Percentiles rank a stretch among this genome's conserved stretches.
These are phyloP conservation scores for Meriones unguiculatus DNA, from an alignment of 2,113 vertebrate species.

Conservation along the genomic window DNA sequence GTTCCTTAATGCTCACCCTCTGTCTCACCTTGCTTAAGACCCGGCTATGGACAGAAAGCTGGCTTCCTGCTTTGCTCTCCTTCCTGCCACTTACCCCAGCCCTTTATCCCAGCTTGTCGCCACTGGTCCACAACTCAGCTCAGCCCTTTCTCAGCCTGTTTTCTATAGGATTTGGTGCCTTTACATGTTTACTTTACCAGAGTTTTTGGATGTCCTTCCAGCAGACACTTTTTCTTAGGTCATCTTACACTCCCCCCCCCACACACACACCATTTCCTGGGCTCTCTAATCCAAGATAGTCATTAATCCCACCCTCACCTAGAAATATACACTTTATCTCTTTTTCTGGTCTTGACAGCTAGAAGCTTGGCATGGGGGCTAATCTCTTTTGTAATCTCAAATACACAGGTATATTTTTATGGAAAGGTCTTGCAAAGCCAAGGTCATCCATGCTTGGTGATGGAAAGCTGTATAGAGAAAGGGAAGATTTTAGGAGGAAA, in stretches of 20 bases:
- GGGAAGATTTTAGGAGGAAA: not conserved
- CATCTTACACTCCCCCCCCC: not conserved
- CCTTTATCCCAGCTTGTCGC: too few species aligned
- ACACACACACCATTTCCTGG: not conserved
- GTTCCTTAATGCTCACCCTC: not conserved
- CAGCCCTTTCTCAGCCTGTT: not conserved
- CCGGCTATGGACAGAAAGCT: not conserved
- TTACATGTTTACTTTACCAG: not conserved
- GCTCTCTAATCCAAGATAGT: not conserved
- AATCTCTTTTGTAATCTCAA: slow-evolving; percentile 1
- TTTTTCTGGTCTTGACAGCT: not conserved
- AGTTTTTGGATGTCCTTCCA: not conserved
- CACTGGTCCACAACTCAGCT: not conserved
- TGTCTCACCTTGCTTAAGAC: not conserved
- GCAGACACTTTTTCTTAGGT: not conserved
- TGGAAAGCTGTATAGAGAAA: not conserved
- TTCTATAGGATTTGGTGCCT: not conserved
- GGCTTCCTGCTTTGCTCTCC: not conserved
- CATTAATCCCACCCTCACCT: not conserved
- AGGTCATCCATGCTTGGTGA: not conserved
- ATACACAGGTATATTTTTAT: not conserved
- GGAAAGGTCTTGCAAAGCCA: not conserved
- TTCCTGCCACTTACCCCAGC: not conserved
- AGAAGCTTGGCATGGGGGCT: not conserved
- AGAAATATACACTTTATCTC: not conserved